These are phyloP conservation scores for Epinotia nisella DNA, from an alignment of 2,888 invertebrate genomes.

Conservation along the genomic window DNA sequence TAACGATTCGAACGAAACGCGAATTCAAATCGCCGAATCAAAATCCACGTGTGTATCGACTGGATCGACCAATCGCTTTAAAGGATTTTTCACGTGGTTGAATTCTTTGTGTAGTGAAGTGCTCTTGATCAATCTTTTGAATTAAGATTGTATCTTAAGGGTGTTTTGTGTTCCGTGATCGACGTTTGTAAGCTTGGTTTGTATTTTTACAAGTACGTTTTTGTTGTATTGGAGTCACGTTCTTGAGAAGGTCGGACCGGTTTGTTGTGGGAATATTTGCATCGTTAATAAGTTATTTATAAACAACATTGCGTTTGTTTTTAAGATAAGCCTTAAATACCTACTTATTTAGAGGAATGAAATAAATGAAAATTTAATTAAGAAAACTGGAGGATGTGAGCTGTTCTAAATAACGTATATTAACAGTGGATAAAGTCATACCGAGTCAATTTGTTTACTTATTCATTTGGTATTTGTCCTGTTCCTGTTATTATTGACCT, in stretches of 20 bases:
- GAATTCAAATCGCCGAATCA: constrained; percentile 40
- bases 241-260: constrained; percentile 58
- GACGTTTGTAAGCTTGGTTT: constrained; percentile 39
- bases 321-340: not conserved
- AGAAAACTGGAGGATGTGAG: not conserved
- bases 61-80: constrained; percentile 30
- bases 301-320: constrained; percentile 21
- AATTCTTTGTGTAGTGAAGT: constrained; percentile 48
- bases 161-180: constrained; percentile 46
- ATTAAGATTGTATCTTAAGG: constrained; percentile 56
- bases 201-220: constrained; percentile 48
- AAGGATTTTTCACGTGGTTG: constrained; percentile 26
- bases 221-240: constrained; percentile 46
- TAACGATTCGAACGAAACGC: constrained; percentile 46
- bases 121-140: constrained; percentile 58
- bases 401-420: not conserved
- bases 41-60: constrained; percentile 32
- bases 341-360: constrained; percentile 9
- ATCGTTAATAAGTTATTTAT: constrained; percentile 40
- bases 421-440: not conserved
- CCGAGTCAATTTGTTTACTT: constrained; percentile 9
- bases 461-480: not conserved
- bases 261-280: constrained; percentile 48
- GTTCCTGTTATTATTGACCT: constrained; percentile 14
- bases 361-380: not conserved